Conservation (phyloP, 37 sponge, comb jelly and placozoan genomes). For the Beroe ovata region DNA sequence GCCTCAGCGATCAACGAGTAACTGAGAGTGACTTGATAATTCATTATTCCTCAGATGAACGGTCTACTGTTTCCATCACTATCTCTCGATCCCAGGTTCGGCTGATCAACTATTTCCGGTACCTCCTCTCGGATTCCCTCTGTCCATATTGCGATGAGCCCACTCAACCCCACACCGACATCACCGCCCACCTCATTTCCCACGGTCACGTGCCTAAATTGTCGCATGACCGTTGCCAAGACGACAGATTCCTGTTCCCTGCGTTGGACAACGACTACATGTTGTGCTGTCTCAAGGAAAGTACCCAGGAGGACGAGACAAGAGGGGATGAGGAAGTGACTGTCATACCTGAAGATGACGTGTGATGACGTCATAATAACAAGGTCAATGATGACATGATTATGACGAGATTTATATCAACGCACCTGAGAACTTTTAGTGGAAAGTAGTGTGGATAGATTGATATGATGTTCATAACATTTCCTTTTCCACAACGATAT, state of each 20-base stretch:
- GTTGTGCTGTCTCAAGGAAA: constrained; percentile 56
- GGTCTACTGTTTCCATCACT: too few relatives aligned
- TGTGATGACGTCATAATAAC: background rate
- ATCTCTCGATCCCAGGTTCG: background rate
- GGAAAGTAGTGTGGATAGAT: too few relatives aligned
- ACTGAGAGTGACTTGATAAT: too few relatives aligned
- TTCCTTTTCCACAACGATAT: too few relatives aligned
- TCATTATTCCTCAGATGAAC: too few relatives aligned
- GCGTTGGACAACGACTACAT: constrained; percentile 56
- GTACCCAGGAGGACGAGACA: background rate
- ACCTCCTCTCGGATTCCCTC: background rate
- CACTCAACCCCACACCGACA: background rate
- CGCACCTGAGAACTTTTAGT: too few relatives aligned
- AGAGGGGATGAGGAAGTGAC: background rate
- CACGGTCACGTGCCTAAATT: background rate
- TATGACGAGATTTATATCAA: too few relatives aligned
- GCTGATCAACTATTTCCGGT: constrained; percentile 60
- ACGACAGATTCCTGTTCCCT: constrained; percentile 42
- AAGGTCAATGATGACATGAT: too few relatives aligned
- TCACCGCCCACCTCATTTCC: background rate
- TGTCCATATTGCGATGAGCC: constrained; percentile 22
- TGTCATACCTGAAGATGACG: constrained; percentile 48
- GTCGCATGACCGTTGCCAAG: constrained; percentile 22
- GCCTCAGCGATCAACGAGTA: too few relatives aligned
- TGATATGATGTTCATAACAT: too few relatives aligned